Evolutionary conservation across 2,888 invertebrate species (phyloP).

Genomic region (Euplexia lucipara): DNA sequence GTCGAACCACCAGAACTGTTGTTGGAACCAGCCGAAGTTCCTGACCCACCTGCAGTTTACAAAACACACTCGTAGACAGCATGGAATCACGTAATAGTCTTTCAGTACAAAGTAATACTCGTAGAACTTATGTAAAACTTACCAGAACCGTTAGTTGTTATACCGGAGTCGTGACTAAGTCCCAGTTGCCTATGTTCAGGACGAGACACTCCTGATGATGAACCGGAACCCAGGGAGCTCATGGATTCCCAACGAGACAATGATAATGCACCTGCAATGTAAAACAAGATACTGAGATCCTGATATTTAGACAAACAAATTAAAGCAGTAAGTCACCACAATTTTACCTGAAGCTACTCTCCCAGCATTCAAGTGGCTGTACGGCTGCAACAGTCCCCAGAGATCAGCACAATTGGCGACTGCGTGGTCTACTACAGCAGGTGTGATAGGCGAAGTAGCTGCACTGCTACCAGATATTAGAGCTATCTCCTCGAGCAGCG

Average conservation of each 20-base stretch:
- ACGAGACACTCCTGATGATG: slow-evolving; percentile 82
- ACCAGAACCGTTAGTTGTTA: slow-evolving; percentile 88
- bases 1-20: slow-evolving; percentile 73
- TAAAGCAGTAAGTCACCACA: background rate
- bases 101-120: background rate
- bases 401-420: slow-evolving; percentile 96
- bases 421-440: slow-evolving; percentile 95
- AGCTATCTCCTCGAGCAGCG: slow-evolving; percentile 95
- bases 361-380: slow-evolving; percentile 97
- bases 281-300: background rate
- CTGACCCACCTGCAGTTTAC: slow-evolving; percentile 70
- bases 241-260: slow-evolving; percentile 96
- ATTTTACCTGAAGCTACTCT: slow-evolving; percentile 95
- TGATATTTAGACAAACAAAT: background rate
- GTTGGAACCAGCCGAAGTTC: slow-evolving; percentile 78
- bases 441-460: slow-evolving; percentile 92
- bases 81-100: background rate
- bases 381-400: slow-evolving; percentile 97
- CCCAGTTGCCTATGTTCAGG: slow-evolving; percentile 83
- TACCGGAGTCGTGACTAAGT: slow-evolving; percentile 87
- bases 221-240: slow-evolving; percentile 92
- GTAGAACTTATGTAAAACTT: slow-evolving; percentile 17
- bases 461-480: slow-evolving; percentile 78
- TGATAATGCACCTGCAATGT: slow-evolving; percentile 93
- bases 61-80: background rate